Evolutionary conservation across 2,113 vertebrate species (phyloP), one percentile per base, ranked within the genome.

Genomic region (Malurus elegans): DNA sequence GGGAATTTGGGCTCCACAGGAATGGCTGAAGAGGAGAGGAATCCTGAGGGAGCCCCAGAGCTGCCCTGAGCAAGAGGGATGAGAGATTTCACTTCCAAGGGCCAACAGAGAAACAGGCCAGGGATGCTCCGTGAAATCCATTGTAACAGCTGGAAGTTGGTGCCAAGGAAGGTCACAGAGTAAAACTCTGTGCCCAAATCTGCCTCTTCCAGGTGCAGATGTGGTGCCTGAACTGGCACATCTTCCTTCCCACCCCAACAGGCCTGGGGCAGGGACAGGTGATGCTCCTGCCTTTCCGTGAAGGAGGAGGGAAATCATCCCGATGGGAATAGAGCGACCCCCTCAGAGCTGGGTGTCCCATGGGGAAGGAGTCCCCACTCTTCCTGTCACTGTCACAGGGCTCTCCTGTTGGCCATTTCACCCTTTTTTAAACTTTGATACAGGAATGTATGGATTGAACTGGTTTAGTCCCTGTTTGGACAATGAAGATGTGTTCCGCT

Each of bases 331-430:
- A 31, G 44, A 84, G 44, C 0, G 0, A 20, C 71, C 50, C 28
- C 25, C 42, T 72, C 1, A 0, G 1, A 79, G 89, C 54, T 88
- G 34, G 4, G 3, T 12, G 7, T n/a, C 31, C 60, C 0, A 0
- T 2, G 29, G 70, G n/a, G 38, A 42, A 44, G 48, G 42, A 76
- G 17, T 7, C 65, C 36, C 32, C 47, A 2, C 40, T 83, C 36
- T 56, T 21, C 31, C 36, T 65, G 20, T 38, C 56, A 66, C 29
- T 42, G 57, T 25, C 38, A 61, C 6, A 1, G 3, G 15, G 15
- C 8, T 70, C 54, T 90, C 90, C 53, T 75, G 1, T 13, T 45
- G 51, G 7, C 28, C 79, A n/a, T 40, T 29, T 34, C 9, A 26
- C 12, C 3, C 11, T 53, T 10, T 31, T 36, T 58, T n/a, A 73